Conservation (phyloP, 2,888 invertebrate genomes). For the Drosophila stalkeri region DNA sequence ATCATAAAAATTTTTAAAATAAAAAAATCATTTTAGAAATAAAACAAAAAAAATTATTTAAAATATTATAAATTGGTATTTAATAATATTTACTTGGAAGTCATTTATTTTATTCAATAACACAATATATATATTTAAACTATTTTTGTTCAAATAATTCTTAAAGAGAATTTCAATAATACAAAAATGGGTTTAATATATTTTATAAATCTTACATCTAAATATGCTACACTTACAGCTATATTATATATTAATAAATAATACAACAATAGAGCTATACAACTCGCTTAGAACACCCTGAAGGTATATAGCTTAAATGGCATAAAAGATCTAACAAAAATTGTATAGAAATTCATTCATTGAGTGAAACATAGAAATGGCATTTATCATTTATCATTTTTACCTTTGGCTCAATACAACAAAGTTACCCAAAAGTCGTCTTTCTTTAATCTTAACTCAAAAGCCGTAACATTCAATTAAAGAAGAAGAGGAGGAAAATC, state of each 20-base stretch:
- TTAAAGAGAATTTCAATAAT: no score
- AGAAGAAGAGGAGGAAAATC: neutral
- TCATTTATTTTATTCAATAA: no score
- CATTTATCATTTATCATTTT: neutral
- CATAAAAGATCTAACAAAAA: neutral
- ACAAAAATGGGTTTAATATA: no score
- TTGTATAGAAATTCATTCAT: slow-evolving; percentile 5
- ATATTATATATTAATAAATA: neutral
- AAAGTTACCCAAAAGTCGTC: neutral
- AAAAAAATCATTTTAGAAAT: no score
- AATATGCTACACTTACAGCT: neutral
- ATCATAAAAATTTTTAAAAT: no score
- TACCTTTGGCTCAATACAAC: neutral
- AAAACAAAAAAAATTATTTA: no score
- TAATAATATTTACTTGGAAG: no score
- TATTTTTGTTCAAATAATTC: no score
- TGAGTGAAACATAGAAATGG: neutral
- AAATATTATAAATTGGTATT: no score
- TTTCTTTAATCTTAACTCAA: slow-evolving; percentile 6
- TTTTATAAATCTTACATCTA: neutral
- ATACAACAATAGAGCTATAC: neutral
- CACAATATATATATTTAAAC: no score
- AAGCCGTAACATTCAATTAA: slow-evolving; percentile 25
- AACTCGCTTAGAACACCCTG: slow-evolving; percentile 2
- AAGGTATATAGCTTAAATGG: neutral